Base-by-base conservation (phyloP, 2,113 vertebrate genomes). In the Aegotheles bennettii region DNA sequence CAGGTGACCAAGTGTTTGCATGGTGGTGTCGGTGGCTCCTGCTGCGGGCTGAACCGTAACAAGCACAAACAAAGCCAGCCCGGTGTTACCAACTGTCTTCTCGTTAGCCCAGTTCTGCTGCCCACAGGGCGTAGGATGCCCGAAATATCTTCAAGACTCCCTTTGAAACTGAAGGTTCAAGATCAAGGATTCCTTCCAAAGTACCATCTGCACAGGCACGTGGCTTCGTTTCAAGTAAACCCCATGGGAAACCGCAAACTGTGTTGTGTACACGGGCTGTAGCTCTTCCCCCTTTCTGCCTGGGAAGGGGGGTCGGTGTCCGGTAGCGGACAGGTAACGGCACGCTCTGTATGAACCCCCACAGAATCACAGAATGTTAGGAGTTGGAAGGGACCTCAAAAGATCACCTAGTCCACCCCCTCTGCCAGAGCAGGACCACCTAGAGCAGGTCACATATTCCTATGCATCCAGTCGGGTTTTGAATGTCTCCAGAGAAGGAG, bases 341-440 rank as follows among this genome's bases (percentile, higher is more conserved):
- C 15, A 7, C 2, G 4, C 1, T 1, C 40, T 35, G 35, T 48
- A 13, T 3, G 0, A 23, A 10, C 9, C 7, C n/a, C n/a, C n/a
- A n/a, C n/a, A n/a, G n/a, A n/a, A n/a, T n/a, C n/a, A n/a, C n/a
- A n/a, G n/a, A n/a, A n/a, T n/a, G n/a, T n/a, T n/a, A n/a, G n/a
- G n/a, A n/a, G n/a, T n/a, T n/a, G n/a, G n/a, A n/a, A n/a, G n/a
- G n/a, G n/a, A n/a, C n/a, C n/a, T n/a, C n/a, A n/a, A n/a, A n/a
- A n/a, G n/a, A n/a, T n/a, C n/a, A n/a, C n/a, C n/a, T n/a, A n/a
- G n/a, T n/a, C n/a, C n/a, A n/a, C n/a, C n/a, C n/a, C n/a, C n/a
- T n/a, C n/a, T n/a, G n/a, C n/a, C n/a, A n/a, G n/a, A n/a, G n/a
- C n/a, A n/a, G n/a, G n/a, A n/a, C n/a, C n/a, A n/a, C n/a, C n/a